A percentile compares a stretch with the other conserved stretches of the same genome.
Evolutionary conservation across 92 coral and sea anemone genomes (phyloP).

Genomic region (Phenganax stokvisi): DNA sequence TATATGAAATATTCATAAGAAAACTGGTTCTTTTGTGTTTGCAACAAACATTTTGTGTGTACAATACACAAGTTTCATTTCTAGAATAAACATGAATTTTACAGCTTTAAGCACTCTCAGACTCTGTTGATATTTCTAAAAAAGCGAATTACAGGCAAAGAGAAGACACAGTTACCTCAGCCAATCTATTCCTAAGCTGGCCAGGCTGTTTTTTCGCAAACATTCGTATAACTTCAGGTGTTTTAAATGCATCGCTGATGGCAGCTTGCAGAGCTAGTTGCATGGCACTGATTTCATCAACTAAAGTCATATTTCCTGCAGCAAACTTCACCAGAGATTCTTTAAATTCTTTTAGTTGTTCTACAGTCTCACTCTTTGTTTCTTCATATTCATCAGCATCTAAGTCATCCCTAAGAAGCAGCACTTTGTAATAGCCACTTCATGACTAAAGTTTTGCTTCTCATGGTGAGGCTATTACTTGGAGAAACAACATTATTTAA

Average conservation of each 20-base stretch:
- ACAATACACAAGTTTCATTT: too few relatives aligned
- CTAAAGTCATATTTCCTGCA: conserved; percentile 92
- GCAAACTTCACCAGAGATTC: conserved; percentile 75
- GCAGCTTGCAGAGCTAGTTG: conserved; percentile 99
- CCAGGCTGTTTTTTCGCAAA: conserved; percentile 99
- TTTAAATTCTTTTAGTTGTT: conserved; percentile 90
- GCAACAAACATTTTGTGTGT: background rate
- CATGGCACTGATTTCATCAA: conserved; percentile 90
- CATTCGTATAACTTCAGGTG: conserved; percentile 96
- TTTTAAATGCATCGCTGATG: conserved; percentile 93
- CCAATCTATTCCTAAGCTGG: conserved; percentile 82
- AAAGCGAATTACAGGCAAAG: background rate
- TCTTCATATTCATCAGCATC: conserved; percentile 97
- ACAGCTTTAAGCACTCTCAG: too few relatives aligned
- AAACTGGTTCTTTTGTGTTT: background rate
- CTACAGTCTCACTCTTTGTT: conserved; percentile 86
- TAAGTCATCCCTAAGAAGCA: conserved; percentile 65
- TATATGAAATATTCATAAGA: conserved; percentile 14
- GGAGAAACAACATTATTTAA: too few relatives aligned
- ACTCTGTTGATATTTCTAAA: too few relatives aligned
- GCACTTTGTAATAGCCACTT: too few relatives aligned
- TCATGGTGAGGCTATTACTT: too few relatives aligned
- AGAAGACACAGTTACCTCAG: conserved; percentile 63
- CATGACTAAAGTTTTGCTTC: too few relatives aligned
- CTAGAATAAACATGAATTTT: too few relatives aligned